Base-by-base conservation (phyloP, 2,113 vertebrate species). In the Haemorhous mexicanus region DNA sequence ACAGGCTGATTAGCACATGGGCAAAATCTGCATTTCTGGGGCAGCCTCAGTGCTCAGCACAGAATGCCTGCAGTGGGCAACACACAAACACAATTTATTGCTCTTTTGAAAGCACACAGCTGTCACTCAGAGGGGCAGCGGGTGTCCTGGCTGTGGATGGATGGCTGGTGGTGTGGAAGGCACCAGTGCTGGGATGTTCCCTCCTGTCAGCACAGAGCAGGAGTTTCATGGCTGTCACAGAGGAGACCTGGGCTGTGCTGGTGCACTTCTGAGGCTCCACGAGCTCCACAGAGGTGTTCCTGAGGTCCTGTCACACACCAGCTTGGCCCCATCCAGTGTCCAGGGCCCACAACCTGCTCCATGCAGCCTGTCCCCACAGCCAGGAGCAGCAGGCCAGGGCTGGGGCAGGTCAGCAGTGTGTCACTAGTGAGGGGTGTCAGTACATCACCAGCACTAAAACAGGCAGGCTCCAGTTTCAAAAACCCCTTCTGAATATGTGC, bases 401-500 rank as follows among this genome's bases (percentile, higher is more conserved):
- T 55, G 58, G 18, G 41, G 17, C 16, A 7, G 68, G 7, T 43
- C 80, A 46, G 55, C 15, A 11, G 39, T 3, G 7, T 59, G 35
- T 15, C 69, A 33, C 3, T 13, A 49, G 41, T 3, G 6, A 55
- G 32, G 46, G 82, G 2, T 61, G 30, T 50, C 83, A 50, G 55
- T 59, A 28, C 56, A 33, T 74, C 52, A 28, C 68, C 63, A 78
- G 76, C 55, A 32, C 64, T 20, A 15, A 69, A 47, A 37, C 7
- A 26, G 27, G 20, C 30, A 84, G 18, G 13, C 58, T 39, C 32
- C 33, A n/a, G 21, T 52, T 73, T 16, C 27, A 32, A 9, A n/a
- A 7, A 50, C 37, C 1, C 2, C 0, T 55, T 67, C 10, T 67
- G 21, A 63, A 32, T 23, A 9, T 0, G 0, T 67, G 46, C 72